Evolutionary conservation across 2,797 vertebrate species (phyloP).

Genomic region (Hipposideros larvatus): DNA sequence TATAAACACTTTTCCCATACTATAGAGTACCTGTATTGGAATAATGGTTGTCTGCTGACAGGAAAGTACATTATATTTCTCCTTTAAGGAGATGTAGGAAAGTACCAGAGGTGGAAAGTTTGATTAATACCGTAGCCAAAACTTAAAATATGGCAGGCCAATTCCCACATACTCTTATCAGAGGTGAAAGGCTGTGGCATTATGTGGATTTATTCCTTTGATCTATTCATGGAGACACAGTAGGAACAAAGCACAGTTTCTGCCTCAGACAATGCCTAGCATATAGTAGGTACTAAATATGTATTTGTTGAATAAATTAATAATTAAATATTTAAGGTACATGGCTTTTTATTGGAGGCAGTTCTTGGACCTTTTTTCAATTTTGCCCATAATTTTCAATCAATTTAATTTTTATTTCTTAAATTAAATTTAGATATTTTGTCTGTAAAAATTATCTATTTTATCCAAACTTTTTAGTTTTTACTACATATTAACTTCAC

Average conservation of each 20-base stretch:
- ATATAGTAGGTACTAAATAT: background rate
- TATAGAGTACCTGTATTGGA: background rate
- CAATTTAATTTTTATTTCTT: background rate
- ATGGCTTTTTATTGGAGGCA: background rate
- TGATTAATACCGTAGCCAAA: background rate
- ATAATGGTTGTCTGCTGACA: background rate
- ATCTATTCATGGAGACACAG: background rate
- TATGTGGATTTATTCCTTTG: background rate
- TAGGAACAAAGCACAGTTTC: background rate
- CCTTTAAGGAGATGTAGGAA: background rate
- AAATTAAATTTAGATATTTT: conserved; percentile 9
- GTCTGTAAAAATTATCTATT: background rate
- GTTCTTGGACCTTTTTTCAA: background rate
- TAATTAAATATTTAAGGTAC: background rate
- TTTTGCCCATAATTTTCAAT: background rate
- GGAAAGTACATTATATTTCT: background rate
- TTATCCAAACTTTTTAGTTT: background rate
- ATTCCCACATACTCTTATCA: background rate
- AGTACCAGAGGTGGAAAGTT: background rate
- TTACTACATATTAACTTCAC: background rate
- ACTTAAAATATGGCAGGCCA: background rate
- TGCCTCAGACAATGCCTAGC: background rate
- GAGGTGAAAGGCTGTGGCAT: background rate
- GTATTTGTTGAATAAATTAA: conserved; percentile 5
- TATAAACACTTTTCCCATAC: background rate